phyloP scores from a whole-genome alignment of 2,888 invertebrate genomes.

The Lymantria dispar region DNA sequence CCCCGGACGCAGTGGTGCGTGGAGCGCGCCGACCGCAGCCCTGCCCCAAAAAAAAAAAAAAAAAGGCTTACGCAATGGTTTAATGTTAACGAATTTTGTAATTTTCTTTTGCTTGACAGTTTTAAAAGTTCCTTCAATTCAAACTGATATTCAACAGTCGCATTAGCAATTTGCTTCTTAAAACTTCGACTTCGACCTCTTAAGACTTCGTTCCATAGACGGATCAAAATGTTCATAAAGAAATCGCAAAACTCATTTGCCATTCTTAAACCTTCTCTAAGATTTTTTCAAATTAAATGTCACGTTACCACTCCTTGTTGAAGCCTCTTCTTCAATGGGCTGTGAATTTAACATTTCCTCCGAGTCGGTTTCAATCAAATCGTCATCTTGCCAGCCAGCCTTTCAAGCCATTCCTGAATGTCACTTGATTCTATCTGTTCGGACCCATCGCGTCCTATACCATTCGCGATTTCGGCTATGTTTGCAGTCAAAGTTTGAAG shows the following conservation, averaged over 20 bases:
- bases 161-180: constrained; percentile 23
- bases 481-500: no score
- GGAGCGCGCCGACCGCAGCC: no score
- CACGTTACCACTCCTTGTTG: constrained; percentile 13
- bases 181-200: no score
- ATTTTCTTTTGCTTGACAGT: constrained; percentile 21
- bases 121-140: constrained; percentile 25
- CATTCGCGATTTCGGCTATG: constrained; percentile 31
- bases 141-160: constrained; percentile 22
- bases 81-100: constrained; percentile 19
- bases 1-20: no score
- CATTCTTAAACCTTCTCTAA: constrained; percentile 29
- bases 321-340: constrained; percentile 10
- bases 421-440: constrained; percentile 8
- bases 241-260: constrained; percentile 30
- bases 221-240: constrained; percentile 29
- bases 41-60: no score
- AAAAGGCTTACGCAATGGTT: constrained; percentile 13
- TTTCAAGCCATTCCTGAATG: constrained; percentile 22
- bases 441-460: constrained; percentile 31
- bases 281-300: constrained; percentile 33
- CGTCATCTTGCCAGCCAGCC: constrained; percentile 22
- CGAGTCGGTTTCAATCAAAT: constrained; percentile 38
- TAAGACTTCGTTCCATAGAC: constrained; percentile 25
- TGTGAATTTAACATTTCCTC: constrained; percentile 25